phyloP scores from a whole-genome alignment of 2,888 invertebrate species.

The Saturnia japonica region DNA sequence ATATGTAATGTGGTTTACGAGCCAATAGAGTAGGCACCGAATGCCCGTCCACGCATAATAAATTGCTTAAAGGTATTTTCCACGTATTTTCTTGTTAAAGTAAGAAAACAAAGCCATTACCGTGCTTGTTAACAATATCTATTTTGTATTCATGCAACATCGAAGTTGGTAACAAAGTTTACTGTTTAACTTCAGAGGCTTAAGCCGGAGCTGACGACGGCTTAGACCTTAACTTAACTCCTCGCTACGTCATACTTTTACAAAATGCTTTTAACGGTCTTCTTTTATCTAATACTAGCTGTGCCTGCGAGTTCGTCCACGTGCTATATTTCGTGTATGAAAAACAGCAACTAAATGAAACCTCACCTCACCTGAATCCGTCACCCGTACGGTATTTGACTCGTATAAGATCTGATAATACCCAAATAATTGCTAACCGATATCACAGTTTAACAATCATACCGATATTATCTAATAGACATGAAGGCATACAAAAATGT shows the following conservation, averaged over 20 bases:
- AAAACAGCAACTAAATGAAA: too few species aligned
- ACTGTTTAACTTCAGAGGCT: not conserved
- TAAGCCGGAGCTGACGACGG: conserved; percentile 10
- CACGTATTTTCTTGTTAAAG: conserved; percentile 5
- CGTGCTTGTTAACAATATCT: conserved; percentile 14
- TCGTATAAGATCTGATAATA: too few species aligned
- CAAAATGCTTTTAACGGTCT: not conserved
- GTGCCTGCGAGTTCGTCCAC: too few species aligned
- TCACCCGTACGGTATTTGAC: too few species aligned
- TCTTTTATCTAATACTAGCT: not conserved
- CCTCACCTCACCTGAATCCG: too few species aligned
- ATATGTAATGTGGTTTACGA: not conserved
- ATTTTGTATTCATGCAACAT: conserved; percentile 14
- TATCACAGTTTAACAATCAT: too few species aligned
- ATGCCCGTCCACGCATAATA: not conserved
- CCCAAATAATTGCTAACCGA: too few species aligned
- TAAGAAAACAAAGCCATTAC: conserved; percentile 7
- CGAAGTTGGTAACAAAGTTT: conserved; percentile 11
- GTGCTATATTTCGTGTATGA: too few species aligned
- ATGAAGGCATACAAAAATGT: too few species aligned
- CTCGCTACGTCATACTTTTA: conserved; percentile 11
- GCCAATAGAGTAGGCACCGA: not conserved
- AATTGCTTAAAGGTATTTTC: not conserved
- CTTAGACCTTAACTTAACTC: conserved; percentile 3
- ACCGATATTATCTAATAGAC: too few species aligned